phyloP scores from a whole-genome alignment of 2,113 vertebrate species.

The Semicossyphus pulcher region DNA sequence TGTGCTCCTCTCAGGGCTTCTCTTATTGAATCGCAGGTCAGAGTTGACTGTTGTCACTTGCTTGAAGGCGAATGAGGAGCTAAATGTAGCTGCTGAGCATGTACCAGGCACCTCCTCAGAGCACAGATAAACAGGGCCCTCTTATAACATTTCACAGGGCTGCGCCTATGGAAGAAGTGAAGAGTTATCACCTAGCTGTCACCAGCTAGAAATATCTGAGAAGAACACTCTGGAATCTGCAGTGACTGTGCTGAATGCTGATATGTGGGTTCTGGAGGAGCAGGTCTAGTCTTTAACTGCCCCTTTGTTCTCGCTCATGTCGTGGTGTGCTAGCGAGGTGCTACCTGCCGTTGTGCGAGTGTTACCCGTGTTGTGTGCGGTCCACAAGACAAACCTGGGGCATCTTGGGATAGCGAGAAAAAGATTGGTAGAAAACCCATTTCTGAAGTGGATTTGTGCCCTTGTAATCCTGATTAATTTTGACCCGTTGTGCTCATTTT shows the following conservation, averaged over 20 bases:
- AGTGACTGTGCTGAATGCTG: slow-evolving; percentile 59
- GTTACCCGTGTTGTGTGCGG: slow-evolving; percentile 40
- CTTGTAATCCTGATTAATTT: slow-evolving; percentile 90
- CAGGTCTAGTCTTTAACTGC: not conserved
- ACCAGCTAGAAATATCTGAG: slow-evolving; percentile 64
- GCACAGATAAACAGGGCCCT: slow-evolving; percentile 59
- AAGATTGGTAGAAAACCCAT: slow-evolving; percentile 84
- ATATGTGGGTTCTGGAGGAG: slow-evolving; percentile 10
- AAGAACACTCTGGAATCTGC: slow-evolving; percentile 60
- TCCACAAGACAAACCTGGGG: slow-evolving; percentile 72
- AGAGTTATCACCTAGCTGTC: slow-evolving; percentile 67
- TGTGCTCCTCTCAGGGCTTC: slow-evolving; percentile 50
- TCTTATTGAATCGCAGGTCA: slow-evolving; percentile 69
- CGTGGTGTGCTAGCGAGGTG: slow-evolving; percentile 14
- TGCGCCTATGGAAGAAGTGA: slow-evolving; percentile 54
- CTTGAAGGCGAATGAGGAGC: slow-evolving; percentile 68
- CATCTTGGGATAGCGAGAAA: slow-evolving; percentile 81
- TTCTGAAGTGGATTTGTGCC: slow-evolving; percentile 89
- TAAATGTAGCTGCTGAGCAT: slow-evolving; percentile 71
- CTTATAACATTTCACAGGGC: slow-evolving; percentile 64
- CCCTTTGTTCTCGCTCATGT: not conserved
- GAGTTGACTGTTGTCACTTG: slow-evolving; percentile 67
- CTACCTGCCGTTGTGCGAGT: slow-evolving; percentile 27
- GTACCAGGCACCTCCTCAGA: slow-evolving; percentile 54
- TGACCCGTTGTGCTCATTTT: slow-evolving; percentile 89